A percentile compares a stretch with the other conserved stretches of the same genome.
Conservation (phyloP, 2,113 vertebrate genomes). For the Chaetops frenatus region DNA sequence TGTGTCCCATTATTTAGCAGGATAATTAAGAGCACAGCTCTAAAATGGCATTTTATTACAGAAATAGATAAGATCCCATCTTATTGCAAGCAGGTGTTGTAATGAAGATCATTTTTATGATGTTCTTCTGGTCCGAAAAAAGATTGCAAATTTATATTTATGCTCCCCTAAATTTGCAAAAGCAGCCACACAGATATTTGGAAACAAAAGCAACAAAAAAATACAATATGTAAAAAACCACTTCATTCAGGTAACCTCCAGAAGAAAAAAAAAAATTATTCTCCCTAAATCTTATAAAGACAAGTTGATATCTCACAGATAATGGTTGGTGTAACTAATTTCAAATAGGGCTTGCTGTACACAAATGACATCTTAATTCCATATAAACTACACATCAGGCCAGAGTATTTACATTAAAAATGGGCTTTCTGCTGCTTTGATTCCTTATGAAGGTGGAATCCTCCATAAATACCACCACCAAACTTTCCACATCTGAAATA, state of each 20-base stretch:
- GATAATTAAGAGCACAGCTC: slow-evolving; percentile 72
- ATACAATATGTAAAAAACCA: background rate
- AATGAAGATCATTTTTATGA: slow-evolving; percentile 61
- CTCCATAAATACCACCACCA: background rate
- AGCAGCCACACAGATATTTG: background rate
- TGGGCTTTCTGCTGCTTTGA: background rate
- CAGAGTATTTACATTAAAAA: background rate
- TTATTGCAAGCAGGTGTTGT: slow-evolving; percentile 65
- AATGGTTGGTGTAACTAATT: background rate
- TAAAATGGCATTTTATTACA: slow-evolving; percentile 69
- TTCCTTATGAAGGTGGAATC: background rate
- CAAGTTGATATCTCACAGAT: background rate
- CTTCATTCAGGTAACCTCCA: background rate
- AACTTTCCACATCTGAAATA: background rate
- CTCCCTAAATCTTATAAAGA: background rate
- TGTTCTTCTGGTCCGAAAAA: slow-evolving; percentile 5
- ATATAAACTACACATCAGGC: background rate
- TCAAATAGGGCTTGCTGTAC: background rate
- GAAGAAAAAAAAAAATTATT: background rate
- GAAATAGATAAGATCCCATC: slow-evolving; percentile 64
- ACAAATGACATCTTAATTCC: background rate
- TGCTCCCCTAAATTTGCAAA: background rate
- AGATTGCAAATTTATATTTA: background rate
- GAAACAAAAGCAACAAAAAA: background rate
- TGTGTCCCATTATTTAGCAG: slow-evolving; percentile 72